Conservation (phyloP, 2,113 vertebrate species). For the Corvus cornix region DNA sequence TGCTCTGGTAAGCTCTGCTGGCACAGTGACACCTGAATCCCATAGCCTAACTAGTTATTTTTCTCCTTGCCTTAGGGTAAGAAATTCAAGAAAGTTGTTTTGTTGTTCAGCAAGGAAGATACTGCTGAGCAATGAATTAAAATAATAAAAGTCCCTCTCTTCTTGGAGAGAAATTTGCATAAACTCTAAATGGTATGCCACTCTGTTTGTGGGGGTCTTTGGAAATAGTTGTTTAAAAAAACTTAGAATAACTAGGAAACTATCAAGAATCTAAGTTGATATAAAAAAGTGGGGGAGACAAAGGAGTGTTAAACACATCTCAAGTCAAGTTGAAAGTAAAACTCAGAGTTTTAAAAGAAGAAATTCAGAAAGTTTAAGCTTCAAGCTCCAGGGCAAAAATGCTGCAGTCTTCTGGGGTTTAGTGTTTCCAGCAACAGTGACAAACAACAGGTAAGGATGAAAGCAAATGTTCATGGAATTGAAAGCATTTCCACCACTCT, state of each 20-base stretch:
- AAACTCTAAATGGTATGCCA: background rate
- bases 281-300: background rate
- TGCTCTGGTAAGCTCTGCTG: conserved; percentile 65
- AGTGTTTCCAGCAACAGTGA: background rate
- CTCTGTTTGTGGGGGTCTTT: background rate
- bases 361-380: background rate
- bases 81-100: conserved; percentile 60
- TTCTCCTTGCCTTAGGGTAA: conserved; percentile 66
- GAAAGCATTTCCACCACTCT: background rate
- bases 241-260: background rate
- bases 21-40: conserved; percentile 72
- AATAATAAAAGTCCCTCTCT: conserved; percentile 6
- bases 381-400: background rate
- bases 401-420: background rate
- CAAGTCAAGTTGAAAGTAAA: conserved; percentile 12
- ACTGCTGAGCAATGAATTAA: background rate
- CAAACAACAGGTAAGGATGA: background rate
- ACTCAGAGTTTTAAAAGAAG: background rate
- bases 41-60: conserved; percentile 42
- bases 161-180: conserved; percentile 7
- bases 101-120: conserved; percentile 46
- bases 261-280: background rate
- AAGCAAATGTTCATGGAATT: background rate
- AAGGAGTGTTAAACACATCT: background rate
- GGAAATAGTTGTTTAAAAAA: background rate